These are phyloP conservation scores for Oreochromis spilurus DNA, from an alignment of 2,113 vertebrate species.

Conservation along the genomic window DNA sequence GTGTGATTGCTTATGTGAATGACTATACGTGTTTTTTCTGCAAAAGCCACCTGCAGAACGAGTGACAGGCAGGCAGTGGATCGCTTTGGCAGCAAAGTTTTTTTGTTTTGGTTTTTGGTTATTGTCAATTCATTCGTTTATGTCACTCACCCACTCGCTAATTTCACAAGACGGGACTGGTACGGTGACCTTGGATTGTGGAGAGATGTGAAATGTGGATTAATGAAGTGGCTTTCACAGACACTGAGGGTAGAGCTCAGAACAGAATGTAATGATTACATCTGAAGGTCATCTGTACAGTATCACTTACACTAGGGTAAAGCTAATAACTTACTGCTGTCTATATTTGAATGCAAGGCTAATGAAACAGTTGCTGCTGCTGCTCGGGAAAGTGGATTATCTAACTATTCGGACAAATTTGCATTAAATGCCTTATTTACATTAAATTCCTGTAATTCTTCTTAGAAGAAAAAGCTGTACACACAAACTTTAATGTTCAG, in stretches of 20 bases:
- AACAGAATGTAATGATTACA: background rate
- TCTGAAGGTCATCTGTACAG: constrained; percentile 3
- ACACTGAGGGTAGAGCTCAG: background rate
- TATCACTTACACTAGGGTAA: background rate
- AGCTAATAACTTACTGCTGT: background rate
- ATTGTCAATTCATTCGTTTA: background rate
- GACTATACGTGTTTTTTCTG: background rate
- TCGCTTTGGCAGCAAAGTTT: constrained; percentile 5
- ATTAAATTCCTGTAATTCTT: background rate
- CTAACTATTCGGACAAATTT: background rate
- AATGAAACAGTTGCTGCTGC: background rate
- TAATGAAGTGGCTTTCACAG: constrained; percentile 15
- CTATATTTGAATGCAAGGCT: background rate
- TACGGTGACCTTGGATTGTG: constrained; percentile 44
- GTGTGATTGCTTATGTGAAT: background rate
- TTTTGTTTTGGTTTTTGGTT: background rate
- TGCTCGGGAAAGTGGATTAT: background rate
- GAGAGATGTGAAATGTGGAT: constrained; percentile 10
- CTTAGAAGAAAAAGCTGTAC: background rate
- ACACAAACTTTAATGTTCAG: fast-evolving
- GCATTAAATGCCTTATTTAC: background rate
- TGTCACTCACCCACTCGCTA: background rate
- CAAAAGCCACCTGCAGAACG: background rate
- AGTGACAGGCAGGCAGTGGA: constrained; percentile 22
- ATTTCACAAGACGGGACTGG: background rate